Conservation (phyloP, 1,140 invertebrate genomes). For the Euglossa dilemma region DNA sequence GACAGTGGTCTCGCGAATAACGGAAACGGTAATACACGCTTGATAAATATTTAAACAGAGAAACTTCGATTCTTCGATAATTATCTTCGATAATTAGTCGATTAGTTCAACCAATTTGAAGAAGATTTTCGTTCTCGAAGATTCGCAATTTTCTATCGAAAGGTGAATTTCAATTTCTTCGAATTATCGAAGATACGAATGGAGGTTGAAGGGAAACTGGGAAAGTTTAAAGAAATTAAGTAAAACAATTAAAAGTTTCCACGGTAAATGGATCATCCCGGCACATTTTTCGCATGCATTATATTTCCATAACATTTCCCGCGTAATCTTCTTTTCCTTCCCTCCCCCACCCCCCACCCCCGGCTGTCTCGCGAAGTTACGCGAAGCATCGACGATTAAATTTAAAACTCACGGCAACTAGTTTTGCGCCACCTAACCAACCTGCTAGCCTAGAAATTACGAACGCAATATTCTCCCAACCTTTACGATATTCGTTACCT, state of each 20-base stretch:
- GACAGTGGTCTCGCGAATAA: too few species aligned
- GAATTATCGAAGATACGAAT: background rate
- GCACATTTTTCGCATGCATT: slow-evolving; percentile 4
- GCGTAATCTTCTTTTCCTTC: slow-evolving; percentile 29
- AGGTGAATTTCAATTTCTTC: background rate
- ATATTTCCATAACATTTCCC: slow-evolving; percentile 62
- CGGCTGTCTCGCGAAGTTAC: background rate
- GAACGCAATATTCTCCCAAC: background rate
- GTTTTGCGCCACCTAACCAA: slow-evolving; percentile 26
- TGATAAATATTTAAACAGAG: too few species aligned
- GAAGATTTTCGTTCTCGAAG: too few species aligned
- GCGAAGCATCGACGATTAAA: background rate
- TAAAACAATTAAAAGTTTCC: slow-evolving; percentile 20
- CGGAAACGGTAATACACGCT: too few species aligned
- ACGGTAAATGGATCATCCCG: slow-evolving; percentile 38
- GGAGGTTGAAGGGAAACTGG: background rate
- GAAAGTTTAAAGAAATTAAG: background rate
- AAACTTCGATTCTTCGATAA: too few species aligned
- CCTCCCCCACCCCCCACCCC: background rate
- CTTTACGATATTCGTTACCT: background rate
- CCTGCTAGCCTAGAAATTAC: background rate
- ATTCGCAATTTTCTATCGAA: background rate
- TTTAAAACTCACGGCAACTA: slow-evolving; percentile 43
- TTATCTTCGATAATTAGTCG: too few species aligned
- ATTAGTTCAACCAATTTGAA: too few species aligned